A percentile compares a stretch with the other conserved stretches of the same genome.
Conservation (phyloP, 2,797 vertebrate genomes). For the Valencia hispanica region DNA sequence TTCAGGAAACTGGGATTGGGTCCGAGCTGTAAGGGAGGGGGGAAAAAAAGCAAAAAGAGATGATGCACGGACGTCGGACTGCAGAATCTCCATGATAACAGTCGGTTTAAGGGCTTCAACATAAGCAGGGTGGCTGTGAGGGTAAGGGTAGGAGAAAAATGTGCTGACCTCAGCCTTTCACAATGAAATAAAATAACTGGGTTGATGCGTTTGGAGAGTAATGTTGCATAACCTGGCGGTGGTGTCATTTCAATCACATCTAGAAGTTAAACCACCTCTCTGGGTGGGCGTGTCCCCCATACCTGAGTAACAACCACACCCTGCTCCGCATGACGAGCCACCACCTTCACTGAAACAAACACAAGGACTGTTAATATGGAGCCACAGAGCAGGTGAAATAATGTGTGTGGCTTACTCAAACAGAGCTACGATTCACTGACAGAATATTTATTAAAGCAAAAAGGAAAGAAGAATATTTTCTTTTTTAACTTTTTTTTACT, state of each 20-base stretch:
- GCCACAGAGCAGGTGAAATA: background rate
- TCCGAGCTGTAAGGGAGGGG: constrained; percentile 71
- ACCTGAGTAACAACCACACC: constrained; percentile 83
- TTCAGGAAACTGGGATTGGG: constrained; percentile 80
- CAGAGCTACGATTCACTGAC: background rate
- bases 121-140: background rate
- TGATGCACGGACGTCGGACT: constrained; percentile 25
- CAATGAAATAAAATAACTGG: background rate
- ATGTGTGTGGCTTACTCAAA: background rate
- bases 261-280: background rate
- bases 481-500: background rate
- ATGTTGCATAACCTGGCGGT: background rate
- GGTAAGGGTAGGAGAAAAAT: background rate
- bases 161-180: background rate
- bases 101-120: background rate
- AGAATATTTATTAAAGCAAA: background rate
- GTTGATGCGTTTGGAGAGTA: background rate
- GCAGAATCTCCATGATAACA: background rate
- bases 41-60: constrained; percentile 15
- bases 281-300: constrained; percentile 34
- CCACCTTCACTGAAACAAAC: constrained; percentile 79
- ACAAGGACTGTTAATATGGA: constrained; percentile 13
- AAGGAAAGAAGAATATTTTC: background rate
- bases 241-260: background rate
- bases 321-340: constrained; percentile 76